Percentiles rank a stretch among this genome's conserved stretches.
phyloP scores from a whole-genome alignment of 2,888 invertebrate species.

The Perithous albicinctus region DNA sequence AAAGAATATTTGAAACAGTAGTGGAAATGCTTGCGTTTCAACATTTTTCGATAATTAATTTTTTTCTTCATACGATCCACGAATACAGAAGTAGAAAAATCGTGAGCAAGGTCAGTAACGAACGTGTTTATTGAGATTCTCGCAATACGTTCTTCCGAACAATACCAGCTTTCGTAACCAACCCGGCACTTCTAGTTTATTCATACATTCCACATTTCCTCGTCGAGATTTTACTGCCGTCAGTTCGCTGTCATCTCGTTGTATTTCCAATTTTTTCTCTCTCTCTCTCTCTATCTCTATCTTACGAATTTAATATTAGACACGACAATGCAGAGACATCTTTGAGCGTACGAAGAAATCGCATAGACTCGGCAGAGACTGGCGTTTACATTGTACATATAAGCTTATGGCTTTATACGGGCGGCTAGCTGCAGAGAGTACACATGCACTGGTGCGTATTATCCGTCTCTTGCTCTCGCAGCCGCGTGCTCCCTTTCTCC shows the following conservation, averaged over 20 bases:
- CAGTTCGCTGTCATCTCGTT: neutral
- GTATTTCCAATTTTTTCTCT: neutral
- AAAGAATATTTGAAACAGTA: no score
- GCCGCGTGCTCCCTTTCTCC: constrained; percentile 19
- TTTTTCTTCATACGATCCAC: no score
- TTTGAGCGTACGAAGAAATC: neutral
- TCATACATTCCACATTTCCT: no score
- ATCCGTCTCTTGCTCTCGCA: constrained; percentile 3
- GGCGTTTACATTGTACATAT: neutral
- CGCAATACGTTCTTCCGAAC: neutral
- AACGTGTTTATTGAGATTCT: neutral
- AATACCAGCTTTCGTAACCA: neutral
- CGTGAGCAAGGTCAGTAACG: constrained; percentile 35
- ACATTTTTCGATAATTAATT: no score
- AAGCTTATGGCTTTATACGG: no score
- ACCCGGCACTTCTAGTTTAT: no score
- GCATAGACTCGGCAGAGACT: neutral
- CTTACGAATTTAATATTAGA: neutral
- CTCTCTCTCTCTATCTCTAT: neutral
- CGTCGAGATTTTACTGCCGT: neutral
- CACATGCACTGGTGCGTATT: neutral
- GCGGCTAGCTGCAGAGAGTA: no score
- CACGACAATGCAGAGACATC: neutral
- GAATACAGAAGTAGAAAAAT: neutral
- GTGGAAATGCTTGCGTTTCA: no score